Base-by-base conservation (phyloP, 92 coral and sea anemone genomes). In the Zoanthus sociatus region DNA sequence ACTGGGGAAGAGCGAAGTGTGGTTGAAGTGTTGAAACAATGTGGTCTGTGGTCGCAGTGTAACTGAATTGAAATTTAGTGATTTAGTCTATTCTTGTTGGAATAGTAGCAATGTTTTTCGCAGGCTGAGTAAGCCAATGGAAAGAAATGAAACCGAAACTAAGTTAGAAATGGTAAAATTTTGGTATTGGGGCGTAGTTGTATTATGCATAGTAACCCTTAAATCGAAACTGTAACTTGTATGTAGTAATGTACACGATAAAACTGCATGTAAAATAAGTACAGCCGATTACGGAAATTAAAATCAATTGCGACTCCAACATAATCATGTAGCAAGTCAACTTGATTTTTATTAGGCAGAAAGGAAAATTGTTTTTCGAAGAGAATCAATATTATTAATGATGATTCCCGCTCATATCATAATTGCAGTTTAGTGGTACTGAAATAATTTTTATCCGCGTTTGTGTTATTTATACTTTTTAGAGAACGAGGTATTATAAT, bases 401-500 rank as follows among this genome's bases (percentile, higher is more conserved):
- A 56, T 56, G 64, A 56, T 56, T 56, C n/a, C n/a, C 64, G n/a
- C 64, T 56, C 64, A 56, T 56, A 56, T 9, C 17, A 56, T 56
- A 56, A 56, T 56, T 56, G 16, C n/a, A 56, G 58, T 53, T 53
- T 53, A 53, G 58, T 53, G 58, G 64, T 56, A 56, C n/a, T 12
- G 18, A 56, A 56, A 56, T 56, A 56, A 56, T 12, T 56, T 56
- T 56, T 56, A 6, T 50, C 54, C 37, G 15, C 15, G 33, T 61
- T 70, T 32, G 10, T 67, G 55, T 84, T 15, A 31, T 42, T 15
- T 12, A 46, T 42, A 45, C 9, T 86, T 76, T 76, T 20, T 3
- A 6, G 89, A 45, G 77, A 50, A 46, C 46, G 4, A 79, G 53
- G 86, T 20, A 32, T 30, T 20, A 82, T 55, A 53, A 18, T 45